A percentile compares a stretch with the other conserved stretches of the same genome.
phyloP scores from a whole-genome alignment of 2,888 invertebrate species.

The Tholera decimalis region DNA sequence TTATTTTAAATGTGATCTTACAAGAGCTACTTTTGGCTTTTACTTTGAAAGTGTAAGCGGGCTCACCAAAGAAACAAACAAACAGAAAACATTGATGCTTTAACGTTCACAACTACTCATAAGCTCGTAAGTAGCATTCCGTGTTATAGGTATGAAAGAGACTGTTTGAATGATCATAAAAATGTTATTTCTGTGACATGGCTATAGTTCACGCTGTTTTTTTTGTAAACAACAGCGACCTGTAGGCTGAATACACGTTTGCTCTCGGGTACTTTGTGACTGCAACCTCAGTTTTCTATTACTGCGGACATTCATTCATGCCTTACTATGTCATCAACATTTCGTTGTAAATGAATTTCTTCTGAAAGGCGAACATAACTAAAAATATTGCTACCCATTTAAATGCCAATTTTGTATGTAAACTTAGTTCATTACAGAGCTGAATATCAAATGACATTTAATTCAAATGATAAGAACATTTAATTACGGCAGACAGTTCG shows the following conservation, averaged over 20 bases:
- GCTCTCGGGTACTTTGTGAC: constrained; percentile 50
- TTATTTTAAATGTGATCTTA: constrained; percentile 26
- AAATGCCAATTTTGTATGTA: neutral
- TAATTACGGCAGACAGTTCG: constrained; percentile 36
- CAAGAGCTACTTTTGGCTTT: constrained; percentile 40
- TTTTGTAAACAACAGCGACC: constrained; percentile 64
- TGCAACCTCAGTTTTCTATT: constrained; percentile 56
- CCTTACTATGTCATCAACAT: constrained; percentile 34
- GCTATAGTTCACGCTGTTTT: constrained; percentile 60
- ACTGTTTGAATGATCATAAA: constrained; percentile 64
- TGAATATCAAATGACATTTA: constrained; percentile 36
- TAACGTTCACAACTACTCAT: constrained; percentile 54
- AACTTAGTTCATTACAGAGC: constrained; percentile 33
- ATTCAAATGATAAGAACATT: constrained; percentile 39
- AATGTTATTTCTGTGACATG: constrained; percentile 69
- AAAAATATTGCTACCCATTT: constrained; percentile 1
- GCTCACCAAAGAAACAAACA: constrained; percentile 54
- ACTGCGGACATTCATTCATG: constrained; percentile 51
- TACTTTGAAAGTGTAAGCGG: constrained; percentile 51
- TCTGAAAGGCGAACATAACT: constrained; percentile 9
- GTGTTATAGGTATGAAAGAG: constrained; percentile 59
- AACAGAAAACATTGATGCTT: constrained; percentile 64
- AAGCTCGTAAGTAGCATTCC: constrained; percentile 64
- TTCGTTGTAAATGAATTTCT: constrained; percentile 31
- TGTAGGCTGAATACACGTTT: constrained; percentile 57